Evolutionary conservation across 2,888 invertebrate genomes (phyloP).

Genomic region (Lamellibrachia columna): DNA sequence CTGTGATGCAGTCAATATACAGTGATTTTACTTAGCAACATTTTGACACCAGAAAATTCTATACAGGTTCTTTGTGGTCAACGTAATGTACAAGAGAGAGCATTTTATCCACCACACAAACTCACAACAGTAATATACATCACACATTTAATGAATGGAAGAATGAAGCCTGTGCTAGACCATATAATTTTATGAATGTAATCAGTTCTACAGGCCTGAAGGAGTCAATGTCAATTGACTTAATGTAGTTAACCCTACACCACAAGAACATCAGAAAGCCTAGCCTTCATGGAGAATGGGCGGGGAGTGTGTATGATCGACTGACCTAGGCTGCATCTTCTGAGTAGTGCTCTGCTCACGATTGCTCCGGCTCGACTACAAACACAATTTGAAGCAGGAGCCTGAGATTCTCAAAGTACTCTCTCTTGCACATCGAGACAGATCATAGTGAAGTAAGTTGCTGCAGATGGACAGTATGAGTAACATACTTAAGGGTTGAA

Average conservation of each 20-base stretch:
- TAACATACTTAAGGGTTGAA: background rate
- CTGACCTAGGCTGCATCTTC: background rate
- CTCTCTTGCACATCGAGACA: background rate
- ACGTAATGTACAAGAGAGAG: background rate
- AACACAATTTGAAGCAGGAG: constrained; percentile 3
- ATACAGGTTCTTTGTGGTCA: background rate
- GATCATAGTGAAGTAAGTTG: background rate
- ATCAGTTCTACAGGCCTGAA: background rate
- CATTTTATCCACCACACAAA: background rate
- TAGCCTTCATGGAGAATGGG: background rate
- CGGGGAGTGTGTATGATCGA: background rate
- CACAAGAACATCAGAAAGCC: background rate
- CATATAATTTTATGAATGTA: background rate
- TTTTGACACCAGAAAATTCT: background rate
- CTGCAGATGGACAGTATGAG: background rate
- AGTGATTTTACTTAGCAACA: background rate
- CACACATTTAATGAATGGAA: background rate
- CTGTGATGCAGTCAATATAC: background rate
- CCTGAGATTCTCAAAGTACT: constrained; percentile 6
- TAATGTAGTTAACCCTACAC: background rate
- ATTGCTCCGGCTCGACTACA: constrained; percentile 2
- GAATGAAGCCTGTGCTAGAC: background rate
- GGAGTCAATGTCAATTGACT: background rate
- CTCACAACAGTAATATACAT: background rate
- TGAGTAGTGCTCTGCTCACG: background rate